A percentile compares a stretch with the other conserved stretches of the same genome.
These are phyloP conservation scores for Drosophila ogumai DNA, from an alignment of 1,140 invertebrate species.

Conservation along the genomic window DNA sequence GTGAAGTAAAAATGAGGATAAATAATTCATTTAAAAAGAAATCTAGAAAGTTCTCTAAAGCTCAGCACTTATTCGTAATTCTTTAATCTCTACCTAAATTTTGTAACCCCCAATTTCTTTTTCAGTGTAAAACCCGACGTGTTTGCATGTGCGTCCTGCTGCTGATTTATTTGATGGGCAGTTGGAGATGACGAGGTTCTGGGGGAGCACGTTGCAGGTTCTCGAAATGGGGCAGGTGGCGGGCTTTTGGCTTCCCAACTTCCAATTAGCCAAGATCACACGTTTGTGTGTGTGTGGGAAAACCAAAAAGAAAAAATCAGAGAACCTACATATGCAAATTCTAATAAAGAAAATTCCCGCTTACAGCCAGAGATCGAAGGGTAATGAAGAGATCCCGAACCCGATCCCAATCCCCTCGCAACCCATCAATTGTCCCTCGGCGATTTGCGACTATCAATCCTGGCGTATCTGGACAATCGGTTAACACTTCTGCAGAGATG, in stretches of 20 bases:
- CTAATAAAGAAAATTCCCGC: neutral
- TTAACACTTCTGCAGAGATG: conserved; percentile 44
- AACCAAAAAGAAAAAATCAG: conserved; percentile 21
- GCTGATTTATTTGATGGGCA: conserved; percentile 78
- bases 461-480: conserved; percentile 44
- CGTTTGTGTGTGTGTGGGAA: neutral
- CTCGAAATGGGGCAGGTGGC: conserved; percentile 61
- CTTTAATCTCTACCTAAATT: neutral
- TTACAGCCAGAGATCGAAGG: conserved; percentile 8
- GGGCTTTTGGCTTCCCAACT: conserved; percentile 10
- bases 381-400: conserved; percentile 37
- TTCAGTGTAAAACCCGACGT: conserved; percentile 40
- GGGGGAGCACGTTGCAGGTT: conserved; percentile 59
- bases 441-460: conserved; percentile 42
- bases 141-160: conserved; percentile 74
- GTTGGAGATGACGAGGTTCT: conserved; percentile 43
- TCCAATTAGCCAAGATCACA: conserved; percentile 31
- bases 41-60: too few relatives aligned
- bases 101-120: too few relatives aligned
- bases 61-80: too few relatives aligned
- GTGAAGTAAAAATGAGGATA: neutral
- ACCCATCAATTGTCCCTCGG: conserved; percentile 27
- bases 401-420: neutral
- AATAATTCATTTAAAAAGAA: neutral
- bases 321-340: conserved; percentile 2